A percentile compares a stretch with the other conserved stretches of the same genome.
Evolutionary conservation across 1,140 invertebrate species (phyloP).

Genomic region (Drosophila fuyamai): DNA sequence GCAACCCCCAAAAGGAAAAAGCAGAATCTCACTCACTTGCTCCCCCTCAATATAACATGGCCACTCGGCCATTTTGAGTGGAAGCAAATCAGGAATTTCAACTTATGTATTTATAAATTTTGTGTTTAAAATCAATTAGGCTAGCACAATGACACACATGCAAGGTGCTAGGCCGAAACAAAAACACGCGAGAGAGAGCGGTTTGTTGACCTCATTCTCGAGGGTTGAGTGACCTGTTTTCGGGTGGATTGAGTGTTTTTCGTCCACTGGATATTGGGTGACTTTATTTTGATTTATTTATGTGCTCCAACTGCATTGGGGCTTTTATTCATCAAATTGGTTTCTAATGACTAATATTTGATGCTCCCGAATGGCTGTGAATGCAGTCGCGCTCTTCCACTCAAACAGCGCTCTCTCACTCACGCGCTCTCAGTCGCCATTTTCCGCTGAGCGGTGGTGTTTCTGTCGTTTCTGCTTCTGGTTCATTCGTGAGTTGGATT

Average conservation of each 20-base stretch:
- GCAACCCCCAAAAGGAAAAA: constrained; percentile 17
- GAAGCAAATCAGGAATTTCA: constrained; percentile 28
- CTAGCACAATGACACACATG: constrained; percentile 12
- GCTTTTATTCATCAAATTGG: background rate
- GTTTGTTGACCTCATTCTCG: constrained; percentile 78
- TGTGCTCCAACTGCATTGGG: background rate
- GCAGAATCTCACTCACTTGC: constrained; percentile 8
- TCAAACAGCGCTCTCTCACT: constrained; percentile 22
- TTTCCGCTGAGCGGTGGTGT: constrained; percentile 16
- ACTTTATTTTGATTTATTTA: background rate
- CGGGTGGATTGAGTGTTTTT: constrained; percentile 36
- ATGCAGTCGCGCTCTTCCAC: constrained; percentile 34
- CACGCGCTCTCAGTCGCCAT: constrained; percentile 30
- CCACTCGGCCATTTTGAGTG: constrained; percentile 64
- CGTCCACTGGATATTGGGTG: background rate
- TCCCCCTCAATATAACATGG: background rate
- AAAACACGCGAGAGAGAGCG: constrained; percentile 8
- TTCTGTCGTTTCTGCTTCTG: constrained; percentile 11
- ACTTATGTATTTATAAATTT: constrained; percentile 35
- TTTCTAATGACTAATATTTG: background rate
- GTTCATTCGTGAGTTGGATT: constrained; percentile 68
- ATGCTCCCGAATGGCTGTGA: constrained; percentile 2
- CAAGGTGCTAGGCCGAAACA: background rate
- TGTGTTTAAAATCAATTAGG: constrained; percentile 28
- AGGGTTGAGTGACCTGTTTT: constrained; percentile 77